These are phyloP conservation scores for Melanotaenia maccullochi DNA, from an alignment of 2,797 vertebrate genomes.

Conservation along the genomic window DNA sequence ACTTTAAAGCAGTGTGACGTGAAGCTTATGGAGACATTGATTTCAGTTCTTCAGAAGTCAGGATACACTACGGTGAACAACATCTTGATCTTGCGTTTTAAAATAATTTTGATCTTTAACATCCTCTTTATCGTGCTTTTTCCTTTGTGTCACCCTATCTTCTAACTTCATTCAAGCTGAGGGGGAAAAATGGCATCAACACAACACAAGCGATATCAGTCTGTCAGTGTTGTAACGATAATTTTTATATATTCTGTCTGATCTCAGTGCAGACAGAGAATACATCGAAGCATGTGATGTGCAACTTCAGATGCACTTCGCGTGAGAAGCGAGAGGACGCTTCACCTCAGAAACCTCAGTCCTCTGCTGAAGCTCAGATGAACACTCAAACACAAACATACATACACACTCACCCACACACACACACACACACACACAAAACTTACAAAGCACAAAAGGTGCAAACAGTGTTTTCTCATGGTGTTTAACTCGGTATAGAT, in stretches of 20 bases:
- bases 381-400: constrained; percentile 42
- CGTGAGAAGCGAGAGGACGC: constrained; percentile 77
- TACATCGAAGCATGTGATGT: constrained; percentile 71
- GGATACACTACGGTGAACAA: constrained; percentile 21
- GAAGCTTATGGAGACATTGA: constrained; percentile 62
- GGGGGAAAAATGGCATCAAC: background rate
- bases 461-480: constrained; percentile 38
- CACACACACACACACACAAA: constrained; percentile 18
- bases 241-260: constrained; percentile 21
- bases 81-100: constrained; percentile 19
- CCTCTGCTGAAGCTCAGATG: constrained; percentile 55
- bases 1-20: constrained; percentile 50
- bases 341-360: constrained; percentile 83
- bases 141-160: background rate
- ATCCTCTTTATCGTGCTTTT: background rate
- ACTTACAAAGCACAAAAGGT: constrained; percentile 23
- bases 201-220: background rate
- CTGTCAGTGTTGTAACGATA: constrained; percentile 23
- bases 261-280: constrained; percentile 54
- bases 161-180: background rate
- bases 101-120: constrained; percentile 15
- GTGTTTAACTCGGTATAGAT: constrained; percentile 7
- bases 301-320: constrained; percentile 78
- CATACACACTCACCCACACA: constrained; percentile 26
- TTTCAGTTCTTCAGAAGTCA: constrained; percentile 46